Percentiles rank a stretch among this genome's conserved stretches.
Conservation (phyloP, 1,140 invertebrate genomes). For the Sitophilus oryzae region DNA sequence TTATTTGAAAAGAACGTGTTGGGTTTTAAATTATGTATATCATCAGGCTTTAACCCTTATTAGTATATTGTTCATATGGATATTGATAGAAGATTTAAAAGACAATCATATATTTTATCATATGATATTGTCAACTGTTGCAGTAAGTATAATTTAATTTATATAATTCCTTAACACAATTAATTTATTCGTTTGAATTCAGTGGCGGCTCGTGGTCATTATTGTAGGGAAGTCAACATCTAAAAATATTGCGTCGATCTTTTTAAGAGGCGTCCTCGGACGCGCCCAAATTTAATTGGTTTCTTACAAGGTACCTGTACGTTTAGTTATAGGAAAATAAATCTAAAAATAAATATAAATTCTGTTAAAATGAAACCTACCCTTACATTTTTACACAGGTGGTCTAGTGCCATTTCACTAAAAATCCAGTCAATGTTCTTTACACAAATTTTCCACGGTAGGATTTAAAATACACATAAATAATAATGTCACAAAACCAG, state of each 20-base stretch:
- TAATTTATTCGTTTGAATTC: no score
- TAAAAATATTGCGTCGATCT: neutral
- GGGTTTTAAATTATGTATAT: conserved; percentile 10
- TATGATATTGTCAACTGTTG: conserved; percentile 8
- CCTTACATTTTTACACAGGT: no score
- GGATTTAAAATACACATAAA: no score
- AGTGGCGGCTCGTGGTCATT: no score
- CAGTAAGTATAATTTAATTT: conserved; percentile 16
- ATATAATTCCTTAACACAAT: no score
- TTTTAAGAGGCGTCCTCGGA: neutral
- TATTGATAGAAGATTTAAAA: conserved; percentile 1
- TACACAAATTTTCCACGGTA: no score
- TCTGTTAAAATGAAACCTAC: no score
- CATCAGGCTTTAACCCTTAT: conserved; percentile 7
- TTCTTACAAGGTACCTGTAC: neutral
- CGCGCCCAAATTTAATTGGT: neutral
- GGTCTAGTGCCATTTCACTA: no score
- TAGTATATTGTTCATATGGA: conserved; percentile 10
- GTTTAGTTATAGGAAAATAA: neutral
- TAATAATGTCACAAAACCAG: no score
- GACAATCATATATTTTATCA: neutral
- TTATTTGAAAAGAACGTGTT: neutral
- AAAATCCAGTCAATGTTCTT: no score
- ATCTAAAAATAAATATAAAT: no score
- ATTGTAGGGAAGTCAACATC: neutral